A percentile compares a stretch with the other conserved stretches of the same genome.
Conservation (phyloP, 2,113 vertebrate species). For the Delphinapterus leucas region DNA sequence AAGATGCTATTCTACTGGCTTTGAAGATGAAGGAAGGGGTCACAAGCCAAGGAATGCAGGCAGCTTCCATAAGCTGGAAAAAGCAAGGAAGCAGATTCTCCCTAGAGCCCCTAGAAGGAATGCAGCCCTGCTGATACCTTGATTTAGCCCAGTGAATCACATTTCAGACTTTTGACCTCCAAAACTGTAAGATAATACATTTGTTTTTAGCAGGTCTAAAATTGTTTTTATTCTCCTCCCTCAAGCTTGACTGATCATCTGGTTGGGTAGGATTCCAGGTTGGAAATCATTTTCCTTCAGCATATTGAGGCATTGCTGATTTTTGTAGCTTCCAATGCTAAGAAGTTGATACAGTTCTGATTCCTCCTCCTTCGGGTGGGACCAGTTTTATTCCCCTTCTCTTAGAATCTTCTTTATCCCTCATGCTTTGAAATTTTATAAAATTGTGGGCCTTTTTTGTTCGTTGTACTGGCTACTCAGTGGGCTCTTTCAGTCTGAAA, state of each 20-base stretch:
- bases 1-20: not conserved
- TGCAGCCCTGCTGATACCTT: not conserved
- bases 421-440: not conserved
- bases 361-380: not conserved
- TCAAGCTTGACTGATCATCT: not conserved
- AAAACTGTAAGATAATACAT: not conserved
- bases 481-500: not conserved
- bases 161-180: not conserved
- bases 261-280: not conserved
- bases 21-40: not conserved
- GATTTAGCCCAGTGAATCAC: not conserved
- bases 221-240: not conserved
- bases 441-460: not conserved
- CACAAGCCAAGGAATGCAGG: not conserved
- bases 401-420: not conserved
- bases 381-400: not conserved
- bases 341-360: not conserved
- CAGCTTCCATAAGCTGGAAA: not conserved
- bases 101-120: not conserved
- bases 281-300: not conserved
- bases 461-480: not conserved
- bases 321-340: not conserved
- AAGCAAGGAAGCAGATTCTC: not conserved
- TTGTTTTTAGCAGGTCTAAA: not conserved
- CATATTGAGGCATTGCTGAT: not conserved